Conservation (phyloP, 2,797 vertebrate species). For the Rhincodon typus region DNA sequence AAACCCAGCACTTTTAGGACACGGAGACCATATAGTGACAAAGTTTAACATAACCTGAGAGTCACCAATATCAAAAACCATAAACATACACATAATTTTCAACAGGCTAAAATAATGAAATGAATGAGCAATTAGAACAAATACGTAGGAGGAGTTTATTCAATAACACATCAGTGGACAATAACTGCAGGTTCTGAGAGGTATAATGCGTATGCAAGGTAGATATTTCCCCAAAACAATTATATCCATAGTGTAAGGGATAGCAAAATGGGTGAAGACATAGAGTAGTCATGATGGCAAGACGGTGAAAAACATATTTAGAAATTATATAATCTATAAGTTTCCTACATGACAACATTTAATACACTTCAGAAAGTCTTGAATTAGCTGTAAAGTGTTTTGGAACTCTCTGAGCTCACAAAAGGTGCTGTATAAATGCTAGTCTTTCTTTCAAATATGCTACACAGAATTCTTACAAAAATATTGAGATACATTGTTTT, state of each 20-base stretch:
- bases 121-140: neutral
- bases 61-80: neutral
- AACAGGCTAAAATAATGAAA: neutral
- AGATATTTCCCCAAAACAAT: neutral
- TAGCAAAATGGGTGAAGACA: neutral
- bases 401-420: neutral
- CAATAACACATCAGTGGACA: neutral
- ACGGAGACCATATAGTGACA: neutral
- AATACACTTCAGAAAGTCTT: neutral
- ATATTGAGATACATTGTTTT: slow-evolving; percentile 7
- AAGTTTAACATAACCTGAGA: neutral
- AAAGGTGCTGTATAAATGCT: neutral
- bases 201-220: neutral
- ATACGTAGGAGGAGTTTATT: neutral
- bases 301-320: neutral
- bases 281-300: neutral
- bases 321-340: neutral
- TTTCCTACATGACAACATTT: neutral
- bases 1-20: neutral
- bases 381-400: neutral
- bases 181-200: neutral
- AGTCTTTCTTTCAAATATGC: neutral
- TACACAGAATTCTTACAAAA: neutral
- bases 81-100: neutral
- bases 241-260: neutral